Percentiles rank a stretch among this genome's conserved stretches.
Evolutionary conservation across 2,113 vertebrate genomes (phyloP).

Genomic region (Dasyornis broadbenti): DNA sequence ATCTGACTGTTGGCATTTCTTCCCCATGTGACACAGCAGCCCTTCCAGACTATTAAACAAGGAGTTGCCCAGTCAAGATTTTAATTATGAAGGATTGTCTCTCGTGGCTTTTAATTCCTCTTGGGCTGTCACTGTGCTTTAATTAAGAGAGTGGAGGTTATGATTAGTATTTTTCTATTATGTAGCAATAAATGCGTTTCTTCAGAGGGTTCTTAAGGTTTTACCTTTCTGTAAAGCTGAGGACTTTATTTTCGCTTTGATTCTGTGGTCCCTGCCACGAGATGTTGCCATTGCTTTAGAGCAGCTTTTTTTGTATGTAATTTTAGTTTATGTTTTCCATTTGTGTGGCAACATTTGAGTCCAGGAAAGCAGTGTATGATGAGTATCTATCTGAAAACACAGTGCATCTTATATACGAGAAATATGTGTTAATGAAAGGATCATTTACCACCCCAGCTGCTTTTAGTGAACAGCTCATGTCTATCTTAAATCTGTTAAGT

Average conservation of each 20-base stretch:
- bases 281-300: not conserved
- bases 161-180: not conserved
- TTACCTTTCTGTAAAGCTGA: not conserved
- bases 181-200: not conserved
- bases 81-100: not conserved
- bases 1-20: not conserved
- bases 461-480: not conserved
- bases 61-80: not conserved
- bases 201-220: not conserved
- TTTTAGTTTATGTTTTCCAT: not conserved
- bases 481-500: not conserved
- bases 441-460: not conserved
- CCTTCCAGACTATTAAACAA: not conserved
- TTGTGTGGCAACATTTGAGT: not conserved
- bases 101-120: not conserved
- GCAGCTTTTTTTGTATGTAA: not conserved
- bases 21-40: rapidly evolving
- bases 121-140: not conserved
- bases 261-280: not conserved
- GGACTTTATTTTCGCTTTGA: not conserved
- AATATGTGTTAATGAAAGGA: not conserved
- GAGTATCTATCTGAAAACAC: not conserved
- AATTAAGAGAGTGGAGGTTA: not conserved
- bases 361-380: not conserved
- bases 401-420: not conserved